Conservation (phyloP, 2,113 vertebrate genomes). For the Crotalus viridis region DNA sequence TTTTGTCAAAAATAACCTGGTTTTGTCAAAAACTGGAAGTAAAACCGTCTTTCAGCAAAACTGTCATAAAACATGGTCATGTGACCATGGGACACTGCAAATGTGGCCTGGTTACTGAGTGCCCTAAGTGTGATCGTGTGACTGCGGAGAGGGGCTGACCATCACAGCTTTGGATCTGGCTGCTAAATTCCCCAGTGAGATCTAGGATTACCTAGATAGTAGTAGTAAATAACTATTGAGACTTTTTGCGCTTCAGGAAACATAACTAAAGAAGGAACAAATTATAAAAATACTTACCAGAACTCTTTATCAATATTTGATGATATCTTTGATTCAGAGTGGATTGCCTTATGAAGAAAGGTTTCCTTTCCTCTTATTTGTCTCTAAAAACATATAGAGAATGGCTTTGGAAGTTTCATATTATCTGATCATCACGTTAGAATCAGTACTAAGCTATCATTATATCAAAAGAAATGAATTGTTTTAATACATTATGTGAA, state of each 20-base stretch:
- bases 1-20: neutral
- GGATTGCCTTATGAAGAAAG: neutral
- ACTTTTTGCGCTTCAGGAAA: neutral
- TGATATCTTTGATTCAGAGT: neutral
- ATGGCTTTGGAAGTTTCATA: constrained; percentile 53
- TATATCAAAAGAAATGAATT: constrained; percentile 45
- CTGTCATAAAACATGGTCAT: neutral
- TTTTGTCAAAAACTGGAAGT: neutral
- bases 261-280: neutral
- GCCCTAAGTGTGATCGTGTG: too few relatives aligned
- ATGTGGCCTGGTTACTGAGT: too few relatives aligned
- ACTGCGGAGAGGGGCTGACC: too few relatives aligned
- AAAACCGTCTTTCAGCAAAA: neutral
- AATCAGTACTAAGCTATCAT: constrained; percentile 39
- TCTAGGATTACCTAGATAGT: neutral
- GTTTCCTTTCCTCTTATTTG: constrained; percentile 24
- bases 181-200: neutral
- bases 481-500: constrained; percentile 42
- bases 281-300: neutral
- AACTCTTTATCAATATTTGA: neutral
- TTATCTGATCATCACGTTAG: constrained; percentile 39
- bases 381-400: constrained; percentile 46
- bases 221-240: neutral
- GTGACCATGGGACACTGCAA: too few relatives aligned
- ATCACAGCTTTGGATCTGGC: too few relatives aligned